phyloP scores from a whole-genome alignment of 2,888 invertebrate species.

The Orchestes rusci region DNA sequence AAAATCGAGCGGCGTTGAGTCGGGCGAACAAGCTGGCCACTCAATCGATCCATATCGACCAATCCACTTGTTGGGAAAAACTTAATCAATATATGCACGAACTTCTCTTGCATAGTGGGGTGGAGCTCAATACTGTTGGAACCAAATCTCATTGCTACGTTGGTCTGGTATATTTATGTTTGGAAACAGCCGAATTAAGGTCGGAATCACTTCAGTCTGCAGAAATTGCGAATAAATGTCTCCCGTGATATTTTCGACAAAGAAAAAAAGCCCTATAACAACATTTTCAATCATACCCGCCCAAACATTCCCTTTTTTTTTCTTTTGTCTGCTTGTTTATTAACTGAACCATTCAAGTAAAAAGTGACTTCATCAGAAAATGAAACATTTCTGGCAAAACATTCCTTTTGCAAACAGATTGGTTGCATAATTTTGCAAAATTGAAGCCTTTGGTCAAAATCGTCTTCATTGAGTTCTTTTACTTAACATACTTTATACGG shows the following conservation, averaged over 20 bases:
- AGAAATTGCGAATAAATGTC: slow-evolving; percentile 5
- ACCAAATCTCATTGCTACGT: slow-evolving; percentile 2
- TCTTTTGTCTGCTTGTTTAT: slow-evolving; percentile 13
- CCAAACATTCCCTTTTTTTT: slow-evolving; percentile 7
- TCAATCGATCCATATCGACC: slow-evolving; percentile 1
- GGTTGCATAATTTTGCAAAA: slow-evolving; percentile 14
- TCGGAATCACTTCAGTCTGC: slow-evolving; percentile 4
- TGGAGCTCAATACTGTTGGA: slow-evolving; percentile 7
- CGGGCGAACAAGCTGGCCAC: slow-evolving; percentile 6
- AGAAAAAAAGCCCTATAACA: slow-evolving; percentile 2
- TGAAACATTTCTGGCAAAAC: slow-evolving; percentile 7
- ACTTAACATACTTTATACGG: slow-evolving; percentile 5
- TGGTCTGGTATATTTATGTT: slow-evolving; percentile 2
- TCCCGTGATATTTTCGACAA: slow-evolving; percentile 1
- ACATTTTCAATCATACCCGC: neutral
- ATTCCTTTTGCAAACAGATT: slow-evolving; percentile 1
- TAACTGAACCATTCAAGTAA: slow-evolving; percentile 12
- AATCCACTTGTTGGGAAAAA: slow-evolving; percentile 8
- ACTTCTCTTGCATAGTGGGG: slow-evolving; percentile 2
- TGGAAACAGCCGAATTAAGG: slow-evolving; percentile 3
- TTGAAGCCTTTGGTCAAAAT: too few relatives aligned
- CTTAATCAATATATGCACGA: slow-evolving; percentile 3
- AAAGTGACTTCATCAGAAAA: slow-evolving; percentile 12
- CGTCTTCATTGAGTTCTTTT: slow-evolving; percentile 6
- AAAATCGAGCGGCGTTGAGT: slow-evolving; percentile 5